Evolutionary conservation across 2,888 invertebrate genomes (phyloP).

Genomic region (Morpho helenor): DNA sequence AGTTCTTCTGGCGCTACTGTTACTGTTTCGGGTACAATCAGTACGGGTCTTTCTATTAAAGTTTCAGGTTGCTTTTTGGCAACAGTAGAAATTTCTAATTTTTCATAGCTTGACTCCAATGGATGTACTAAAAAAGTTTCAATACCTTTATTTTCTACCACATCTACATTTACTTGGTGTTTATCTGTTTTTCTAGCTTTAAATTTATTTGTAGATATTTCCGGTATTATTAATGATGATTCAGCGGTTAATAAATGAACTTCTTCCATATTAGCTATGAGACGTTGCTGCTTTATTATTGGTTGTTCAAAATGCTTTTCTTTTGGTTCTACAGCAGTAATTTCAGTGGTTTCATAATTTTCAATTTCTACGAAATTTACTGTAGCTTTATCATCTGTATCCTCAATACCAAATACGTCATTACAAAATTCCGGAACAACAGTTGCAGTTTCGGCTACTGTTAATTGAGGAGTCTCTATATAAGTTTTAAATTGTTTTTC

Average conservation of each 20-base stretch:
- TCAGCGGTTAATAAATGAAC: conserved; percentile 12
- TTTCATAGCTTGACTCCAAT: not conserved
- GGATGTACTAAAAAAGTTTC: conserved; percentile 12
- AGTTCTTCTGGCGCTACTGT: not conserved
- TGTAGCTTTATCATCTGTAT: not conserved
- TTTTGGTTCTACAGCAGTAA: conserved; percentile 3
- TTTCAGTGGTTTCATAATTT: not conserved
- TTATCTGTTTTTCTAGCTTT: conserved; percentile 6
- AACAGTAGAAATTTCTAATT: too few species aligned
- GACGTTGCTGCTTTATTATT: too few species aligned
- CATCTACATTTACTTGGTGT: conserved; percentile 15
- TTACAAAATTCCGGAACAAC: too few species aligned
- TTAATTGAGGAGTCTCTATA: too few species aligned
- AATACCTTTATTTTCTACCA: conserved; percentile 22
- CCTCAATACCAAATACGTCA: too few species aligned
- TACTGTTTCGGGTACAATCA: conserved; percentile 12
- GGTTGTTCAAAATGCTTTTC: not conserved
- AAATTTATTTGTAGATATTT: conserved; percentile 18
- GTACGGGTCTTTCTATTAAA: conserved; percentile 8
- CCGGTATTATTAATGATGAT: conserved; percentile 3
- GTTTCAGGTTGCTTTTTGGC: not conserved
- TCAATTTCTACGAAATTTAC: too few species aligned
- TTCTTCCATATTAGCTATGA: not conserved
- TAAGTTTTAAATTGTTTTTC: not conserved
- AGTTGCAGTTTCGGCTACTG: too few species aligned